These are phyloP conservation scores for Etheostoma perlongum DNA, from an alignment of 2,797 vertebrate species.

Conservation along the genomic window DNA sequence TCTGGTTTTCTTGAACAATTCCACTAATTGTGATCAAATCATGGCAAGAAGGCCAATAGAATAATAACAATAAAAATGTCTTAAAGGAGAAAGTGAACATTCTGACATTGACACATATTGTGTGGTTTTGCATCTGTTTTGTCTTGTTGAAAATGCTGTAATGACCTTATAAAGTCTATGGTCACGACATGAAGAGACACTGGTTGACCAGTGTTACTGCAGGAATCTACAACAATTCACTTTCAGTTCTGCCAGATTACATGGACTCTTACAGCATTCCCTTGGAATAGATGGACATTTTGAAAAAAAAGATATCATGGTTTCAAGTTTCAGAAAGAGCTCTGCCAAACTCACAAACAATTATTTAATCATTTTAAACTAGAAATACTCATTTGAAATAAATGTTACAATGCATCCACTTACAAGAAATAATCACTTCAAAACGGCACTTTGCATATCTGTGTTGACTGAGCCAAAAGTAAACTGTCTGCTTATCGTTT, in stretches of 20 bases:
- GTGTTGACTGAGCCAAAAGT: not conserved
- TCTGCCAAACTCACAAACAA: not conserved
- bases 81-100: not conserved
- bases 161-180: not conserved
- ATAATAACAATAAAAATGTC: not conserved
- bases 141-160: not conserved
- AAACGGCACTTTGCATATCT: not conserved
- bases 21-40: not conserved
- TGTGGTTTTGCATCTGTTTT: not conserved
- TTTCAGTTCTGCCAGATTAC: not conserved
- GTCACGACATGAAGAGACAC: not conserved
- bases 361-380: not conserved
- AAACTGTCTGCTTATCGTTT: constrained; percentile 16
- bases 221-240: not conserved
- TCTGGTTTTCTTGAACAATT: not conserved
- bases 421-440: not conserved
- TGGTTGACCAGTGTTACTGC: not conserved
- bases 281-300: not conserved
- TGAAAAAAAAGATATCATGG: too few species aligned
- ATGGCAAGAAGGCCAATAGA: not conserved
- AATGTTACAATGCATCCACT: not conserved
- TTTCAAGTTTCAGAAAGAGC: not conserved
- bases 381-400: not conserved
- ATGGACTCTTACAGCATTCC: not conserved
- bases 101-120: not conserved